Base-by-base conservation (phyloP, 2,888 invertebrate genomes). In the Drosophila testacea region DNA sequence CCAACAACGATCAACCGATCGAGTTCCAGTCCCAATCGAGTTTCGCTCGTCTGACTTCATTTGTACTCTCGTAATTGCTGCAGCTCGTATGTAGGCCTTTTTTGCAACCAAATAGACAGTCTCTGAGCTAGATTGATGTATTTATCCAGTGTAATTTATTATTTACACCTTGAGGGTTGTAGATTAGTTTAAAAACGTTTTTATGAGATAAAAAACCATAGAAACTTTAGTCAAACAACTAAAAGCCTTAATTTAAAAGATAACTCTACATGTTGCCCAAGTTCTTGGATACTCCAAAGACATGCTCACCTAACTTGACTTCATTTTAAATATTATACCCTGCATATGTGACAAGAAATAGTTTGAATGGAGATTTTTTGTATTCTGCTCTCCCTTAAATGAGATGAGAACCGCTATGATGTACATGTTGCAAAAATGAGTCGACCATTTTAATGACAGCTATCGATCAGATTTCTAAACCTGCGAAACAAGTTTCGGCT, bases 11-110 rank as follows among this genome's bases (percentile, higher is more conserved):
- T 56, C 55, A 51, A 55, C 30, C 57, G 64, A 69, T 79, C 79
- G 54, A 47, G 73, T 64, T 75, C 52, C 59, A 48, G 71, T 62
- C 64, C 36, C 61, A 71, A 76, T 71, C 77, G 38, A 52, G 81
- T 78, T 80, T 77, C 41, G 59, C 64, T 63, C 36, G 61, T 60
- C 61, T 46, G 34, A 57, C 54, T 65, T 57, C 39, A 50, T 44
- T 51, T 60, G 22, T 6, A 30, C 22, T 22, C n/a, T 39, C 22
- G 10, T 27, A 9, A 22, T 68, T 51, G 52, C 34, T 7, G 51
- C 32, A 32, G 3, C 28, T 38, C 11, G 9, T 42, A 36, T 42
- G 16, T 28, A n/a, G 27, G 27, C 28, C 27, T 44, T n/a, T 27
- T 44, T 44, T 44, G 27, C 22, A 16, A 22, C 1, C 16, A 42